These are phyloP conservation scores for Sinopyrophorus schimmeli DNA, from an alignment of 2,888 invertebrate species.

Conservation along the genomic window DNA sequence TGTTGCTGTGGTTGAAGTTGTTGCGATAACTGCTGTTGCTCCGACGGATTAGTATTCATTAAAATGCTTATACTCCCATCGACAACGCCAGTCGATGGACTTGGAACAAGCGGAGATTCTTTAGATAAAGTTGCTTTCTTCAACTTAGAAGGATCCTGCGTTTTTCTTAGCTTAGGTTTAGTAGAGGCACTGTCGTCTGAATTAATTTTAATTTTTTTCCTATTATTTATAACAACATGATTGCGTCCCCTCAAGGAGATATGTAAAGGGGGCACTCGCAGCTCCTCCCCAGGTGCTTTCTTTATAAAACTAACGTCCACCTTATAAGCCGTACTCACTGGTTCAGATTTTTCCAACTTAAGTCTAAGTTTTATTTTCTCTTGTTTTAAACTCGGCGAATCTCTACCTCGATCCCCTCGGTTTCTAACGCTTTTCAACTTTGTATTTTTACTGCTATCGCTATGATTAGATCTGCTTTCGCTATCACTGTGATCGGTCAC, in stretches of 20 bases:
- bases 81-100: slow-evolving; percentile 8
- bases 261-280: slow-evolving; percentile 85
- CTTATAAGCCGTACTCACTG: slow-evolving; percentile 77
- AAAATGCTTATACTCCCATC: slow-evolving; percentile 22
- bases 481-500: slow-evolving; percentile 52
- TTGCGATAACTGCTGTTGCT: no score
- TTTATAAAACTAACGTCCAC: slow-evolving; percentile 76
- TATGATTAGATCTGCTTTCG: slow-evolving; percentile 48
- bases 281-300: slow-evolving; percentile 63
- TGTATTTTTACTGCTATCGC: slow-evolving; percentile 48
- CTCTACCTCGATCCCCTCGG: slow-evolving; percentile 47
- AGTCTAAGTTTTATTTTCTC: slow-evolving; percentile 83
- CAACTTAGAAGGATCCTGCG: slow-evolving; percentile 39
- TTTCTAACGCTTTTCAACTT: slow-evolving; percentile 34
- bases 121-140: slow-evolving; percentile 11
- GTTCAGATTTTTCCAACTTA: slow-evolving; percentile 82
- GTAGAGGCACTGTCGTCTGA: slow-evolving; percentile 31
- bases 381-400: slow-evolving; percentile 53
- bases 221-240: slow-evolving; percentile 81
- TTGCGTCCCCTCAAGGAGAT: slow-evolving; percentile 84
- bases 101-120: slow-evolving; percentile 16
- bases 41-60: slow-evolving; percentile 41
- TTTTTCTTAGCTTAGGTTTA: slow-evolving; percentile 45
- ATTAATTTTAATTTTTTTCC: slow-evolving; percentile 56
- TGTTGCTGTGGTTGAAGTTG: no score